Evolutionary conservation across 1,140 invertebrate species (phyloP).

Genomic region (Ooceraea biroi): DNA sequence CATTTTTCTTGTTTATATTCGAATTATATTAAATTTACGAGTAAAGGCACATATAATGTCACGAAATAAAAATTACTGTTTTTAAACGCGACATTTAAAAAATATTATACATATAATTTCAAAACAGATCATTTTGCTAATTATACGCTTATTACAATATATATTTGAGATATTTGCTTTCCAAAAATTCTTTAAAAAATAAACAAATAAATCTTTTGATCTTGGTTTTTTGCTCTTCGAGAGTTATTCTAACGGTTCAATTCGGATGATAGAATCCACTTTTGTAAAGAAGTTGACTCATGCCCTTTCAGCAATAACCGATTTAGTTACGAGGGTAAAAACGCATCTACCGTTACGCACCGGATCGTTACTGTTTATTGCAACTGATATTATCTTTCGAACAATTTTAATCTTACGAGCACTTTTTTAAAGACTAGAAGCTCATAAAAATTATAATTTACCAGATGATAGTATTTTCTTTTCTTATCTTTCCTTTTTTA

Average conservation of each 20-base stretch:
- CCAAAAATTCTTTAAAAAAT: background rate
- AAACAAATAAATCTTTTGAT: background rate
- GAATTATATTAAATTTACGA: background rate
- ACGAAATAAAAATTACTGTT: background rate
- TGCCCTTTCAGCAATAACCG: constrained; percentile 14
- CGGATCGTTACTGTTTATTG: constrained; percentile 29
- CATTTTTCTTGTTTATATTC: constrained; percentile 8
- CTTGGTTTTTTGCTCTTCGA: background rate
- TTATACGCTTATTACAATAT: background rate
- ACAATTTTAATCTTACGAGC: constrained; percentile 20
- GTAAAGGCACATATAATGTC: background rate
- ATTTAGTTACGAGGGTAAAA: constrained; percentile 9
- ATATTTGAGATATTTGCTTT: background rate
- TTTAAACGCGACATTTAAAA: background rate
- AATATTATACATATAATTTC: background rate
- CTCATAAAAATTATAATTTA: background rate
- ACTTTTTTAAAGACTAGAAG: constrained; percentile 14
- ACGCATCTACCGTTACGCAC: background rate
- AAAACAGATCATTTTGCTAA: background rate
- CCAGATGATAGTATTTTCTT: background rate
- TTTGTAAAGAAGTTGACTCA: constrained; percentile 27
- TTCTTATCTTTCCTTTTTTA: background rate
- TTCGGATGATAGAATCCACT: constrained; percentile 2
- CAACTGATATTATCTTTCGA: constrained; percentile 17
- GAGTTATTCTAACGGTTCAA: background rate